These are phyloP conservation scores for Noctua pronuba DNA, from an alignment of 2,888 invertebrate genomes.

Conservation along the genomic window DNA sequence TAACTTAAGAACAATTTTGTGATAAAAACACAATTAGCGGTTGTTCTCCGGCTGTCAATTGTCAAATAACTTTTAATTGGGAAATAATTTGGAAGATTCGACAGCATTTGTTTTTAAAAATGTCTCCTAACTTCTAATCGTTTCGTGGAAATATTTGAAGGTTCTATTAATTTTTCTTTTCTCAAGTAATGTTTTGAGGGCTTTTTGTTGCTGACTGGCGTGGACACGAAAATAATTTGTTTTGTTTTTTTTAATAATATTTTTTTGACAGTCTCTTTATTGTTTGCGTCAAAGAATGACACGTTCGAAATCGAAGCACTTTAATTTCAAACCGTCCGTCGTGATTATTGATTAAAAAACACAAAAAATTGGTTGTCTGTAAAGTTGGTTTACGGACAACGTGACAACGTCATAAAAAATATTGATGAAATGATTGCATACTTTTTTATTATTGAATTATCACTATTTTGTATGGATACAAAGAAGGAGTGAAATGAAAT, in stretches of 20 bases:
- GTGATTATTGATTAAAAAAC: neutral
- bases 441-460: no score
- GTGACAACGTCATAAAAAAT: no score
- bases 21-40: neutral
- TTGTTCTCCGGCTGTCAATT: neutral
- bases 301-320: neutral
- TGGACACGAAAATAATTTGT: neutral
- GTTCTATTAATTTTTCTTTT: neutral
- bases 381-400: no score
- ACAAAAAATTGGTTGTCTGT: no score
- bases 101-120: neutral
- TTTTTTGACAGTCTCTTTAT: neutral
- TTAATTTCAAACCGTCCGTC: neutral
- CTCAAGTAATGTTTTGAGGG: neutral
- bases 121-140: neutral
- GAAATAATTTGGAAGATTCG: neutral
- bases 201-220: neutral
- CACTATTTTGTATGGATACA: no score
- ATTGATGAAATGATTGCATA: no score
- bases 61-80: constrained; percentile 10
- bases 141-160: neutral
- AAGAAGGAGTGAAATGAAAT: no score
- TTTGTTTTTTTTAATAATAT: neutral
- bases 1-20: neutral
- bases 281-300: neutral